Evolutionary conservation across 2,113 vertebrate species (phyloP).

Genomic region (Etia nguti): DNA sequence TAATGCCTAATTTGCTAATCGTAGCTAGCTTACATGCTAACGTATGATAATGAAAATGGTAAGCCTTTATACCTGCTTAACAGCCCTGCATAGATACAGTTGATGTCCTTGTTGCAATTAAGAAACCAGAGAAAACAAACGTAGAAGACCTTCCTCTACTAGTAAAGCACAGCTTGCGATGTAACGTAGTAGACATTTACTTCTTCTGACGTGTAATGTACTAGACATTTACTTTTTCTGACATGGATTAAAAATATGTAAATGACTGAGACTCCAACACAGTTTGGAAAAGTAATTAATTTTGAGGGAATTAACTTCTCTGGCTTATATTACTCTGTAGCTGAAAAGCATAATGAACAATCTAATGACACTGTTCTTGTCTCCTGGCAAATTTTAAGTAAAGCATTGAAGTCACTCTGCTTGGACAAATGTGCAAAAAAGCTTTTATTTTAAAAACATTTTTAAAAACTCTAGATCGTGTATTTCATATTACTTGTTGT

Average conservation of each 20-base stretch:
- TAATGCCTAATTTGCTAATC: neutral
- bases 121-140: neutral
- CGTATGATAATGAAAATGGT: neutral
- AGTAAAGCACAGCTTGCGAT: neutral
- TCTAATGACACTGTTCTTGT: conserved; percentile 33
- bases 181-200: neutral
- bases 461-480: accelerated
- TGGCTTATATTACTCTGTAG: conserved; percentile 7
- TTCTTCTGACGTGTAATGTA: neutral
- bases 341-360: conserved; percentile 25
- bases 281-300: conserved; percentile 52
- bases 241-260: conserved; percentile 28
- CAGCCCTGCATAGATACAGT: neutral
- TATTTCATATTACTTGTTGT: neutral
- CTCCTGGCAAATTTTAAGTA: conserved; percentile 9
- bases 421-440: neutral
- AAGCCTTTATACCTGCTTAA: neutral
- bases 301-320: conserved; percentile 39
- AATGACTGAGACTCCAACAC: conserved; percentile 17
- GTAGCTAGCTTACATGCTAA: neutral
- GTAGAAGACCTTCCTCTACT: neutral
- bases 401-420: neutral
- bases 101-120: neutral
- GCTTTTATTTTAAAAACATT: neutral
- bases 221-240: neutral